Base-by-base conservation (phyloP, 92 coral and sea anemone species). In the Zoanthus sociatus region DNA sequence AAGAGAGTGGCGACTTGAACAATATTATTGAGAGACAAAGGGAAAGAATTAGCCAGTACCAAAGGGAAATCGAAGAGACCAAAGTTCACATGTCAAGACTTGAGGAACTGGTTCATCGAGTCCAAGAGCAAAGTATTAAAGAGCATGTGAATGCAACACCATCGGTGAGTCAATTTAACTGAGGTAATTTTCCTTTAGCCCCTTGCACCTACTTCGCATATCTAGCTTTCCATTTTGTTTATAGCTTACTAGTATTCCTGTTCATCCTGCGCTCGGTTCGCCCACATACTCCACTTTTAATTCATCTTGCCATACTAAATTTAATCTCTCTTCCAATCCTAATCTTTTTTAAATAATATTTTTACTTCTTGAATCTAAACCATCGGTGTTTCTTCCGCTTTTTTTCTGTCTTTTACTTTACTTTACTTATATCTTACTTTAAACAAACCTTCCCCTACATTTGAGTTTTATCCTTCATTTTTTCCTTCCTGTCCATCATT, bases 81-180 rank as follows among this genome's bases (percentile, higher is more conserved):
- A 97, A 97, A 82, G 82, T 60, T 32, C 98, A 97, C 70, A 97
- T 97, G 99, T 90, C 92, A 3, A 85, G 99, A 76, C 92, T 97
- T 33, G 99, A 97, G 56, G 93, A 90, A 26, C 90, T 95, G 67
- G 98, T 97, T 30, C 99, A 97, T 69, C 92, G 92, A 81, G 98
- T 97, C n/a, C 99, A 97, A 87, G 99, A 97, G 79, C 98, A 97
- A 89, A 94, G 98, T 53, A 89, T 97, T 88, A 93, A 95, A 64
- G 95, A 93, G 73, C 96, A 96, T 75, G 95, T 95, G 58, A 93
- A 90, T 86, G 89, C 96, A 45, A 95, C 99, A 61, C 99, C 99
- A 7, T 92, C 97, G 77, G 99, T 96, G 70, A 83, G 98, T 48
- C 13, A 6, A 33, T 31, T 14, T 10, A 44, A 30, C 17, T 33